phyloP scores from a whole-genome alignment of 2,113 vertebrate genomes.

The Xiphophorus maculatus region DNA sequence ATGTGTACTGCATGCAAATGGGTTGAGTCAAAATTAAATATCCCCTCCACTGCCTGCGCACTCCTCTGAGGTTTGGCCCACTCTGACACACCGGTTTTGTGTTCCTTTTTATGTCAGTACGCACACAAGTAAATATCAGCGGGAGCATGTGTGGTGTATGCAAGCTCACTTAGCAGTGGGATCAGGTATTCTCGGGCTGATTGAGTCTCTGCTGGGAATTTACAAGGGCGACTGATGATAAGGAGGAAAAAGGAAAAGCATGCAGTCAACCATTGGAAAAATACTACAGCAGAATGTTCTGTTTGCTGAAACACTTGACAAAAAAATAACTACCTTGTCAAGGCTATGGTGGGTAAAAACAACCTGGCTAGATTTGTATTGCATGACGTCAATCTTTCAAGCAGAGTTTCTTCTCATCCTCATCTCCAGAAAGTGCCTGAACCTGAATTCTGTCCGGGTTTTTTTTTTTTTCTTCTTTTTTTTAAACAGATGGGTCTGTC shows the following conservation, averaged over 20 bases:
- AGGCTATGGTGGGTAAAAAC: slow-evolving; percentile 20
- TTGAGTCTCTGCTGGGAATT: slow-evolving; percentile 57
- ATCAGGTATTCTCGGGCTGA: slow-evolving; percentile 61
- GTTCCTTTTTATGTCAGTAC: slow-evolving; percentile 2
- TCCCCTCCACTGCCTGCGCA: slow-evolving; percentile 34
- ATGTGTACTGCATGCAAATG: slow-evolving; percentile 49
- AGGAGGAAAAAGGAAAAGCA: slow-evolving; percentile 23
- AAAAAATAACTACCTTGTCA: slow-evolving; percentile 14
- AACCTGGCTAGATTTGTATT: slow-evolving; percentile 47
- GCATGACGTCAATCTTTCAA: slow-evolving; percentile 68
- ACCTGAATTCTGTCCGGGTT: slow-evolving; percentile 13
- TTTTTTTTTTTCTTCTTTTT: slow-evolving; percentile 1
- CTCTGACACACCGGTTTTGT: background rate
- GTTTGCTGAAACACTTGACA: background rate
- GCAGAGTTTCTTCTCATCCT: slow-evolving; percentile 37
- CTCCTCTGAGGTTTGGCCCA: slow-evolving; percentile 4
- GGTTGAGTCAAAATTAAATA: slow-evolving; percentile 42
- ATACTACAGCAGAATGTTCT: slow-evolving; percentile 20
- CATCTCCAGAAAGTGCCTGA: slow-evolving; percentile 18
- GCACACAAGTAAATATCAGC: background rate
- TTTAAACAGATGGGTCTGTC: slow-evolving; percentile 55
- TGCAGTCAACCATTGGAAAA: slow-evolving; percentile 28
- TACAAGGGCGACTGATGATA: slow-evolving; percentile 45
- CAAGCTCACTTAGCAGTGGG: slow-evolving; percentile 42
- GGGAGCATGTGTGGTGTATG: slow-evolving; percentile 4